Conservation (phyloP, 2,797 vertebrate genomes). For the Siniperca scherzeri region DNA sequence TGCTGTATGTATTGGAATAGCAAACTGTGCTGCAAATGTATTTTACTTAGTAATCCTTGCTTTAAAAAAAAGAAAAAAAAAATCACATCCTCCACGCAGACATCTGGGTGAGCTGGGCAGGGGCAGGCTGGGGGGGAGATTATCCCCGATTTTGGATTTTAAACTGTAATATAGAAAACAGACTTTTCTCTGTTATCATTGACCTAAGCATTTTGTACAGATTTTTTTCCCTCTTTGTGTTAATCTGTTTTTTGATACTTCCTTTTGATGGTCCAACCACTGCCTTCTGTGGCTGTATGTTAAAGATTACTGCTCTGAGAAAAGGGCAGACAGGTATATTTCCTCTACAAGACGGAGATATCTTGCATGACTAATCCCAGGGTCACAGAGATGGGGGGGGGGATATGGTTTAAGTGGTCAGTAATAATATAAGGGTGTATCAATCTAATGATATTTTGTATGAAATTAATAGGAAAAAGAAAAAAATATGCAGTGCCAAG, state of each 20-base stretch:
- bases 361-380: constrained; percentile 95
- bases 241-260: constrained; percentile 92
- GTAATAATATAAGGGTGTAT: constrained; percentile 92
- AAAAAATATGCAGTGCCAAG: constrained; percentile 96
- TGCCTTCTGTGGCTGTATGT: constrained; percentile 91
- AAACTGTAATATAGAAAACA: constrained; percentile 97
- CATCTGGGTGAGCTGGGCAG: constrained; percentile 81
- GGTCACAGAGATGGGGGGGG: constrained; percentile 81
- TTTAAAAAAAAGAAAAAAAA: constrained; percentile 78
- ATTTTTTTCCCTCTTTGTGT: constrained; percentile 84
- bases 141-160: constrained; percentile 90
- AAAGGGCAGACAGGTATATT: constrained; percentile 82
- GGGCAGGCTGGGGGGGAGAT: constrained; percentile 75
- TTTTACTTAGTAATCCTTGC: constrained; percentile 94
- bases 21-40: constrained; percentile 95
- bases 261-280: constrained; percentile 90
- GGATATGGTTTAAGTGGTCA: constrained; percentile 88
- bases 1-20: constrained; percentile 98
- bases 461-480: constrained; percentile 84
- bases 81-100: constrained; percentile 87
- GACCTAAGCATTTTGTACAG: constrained; percentile 95
- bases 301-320: constrained; percentile 86
- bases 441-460: constrained; percentile 95
- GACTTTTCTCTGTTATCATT: constrained; percentile 91
- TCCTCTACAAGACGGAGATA: constrained; percentile 90